phyloP scores from a whole-genome alignment of 2,113 vertebrate genomes.

The Siphamia tubifer region DNA sequence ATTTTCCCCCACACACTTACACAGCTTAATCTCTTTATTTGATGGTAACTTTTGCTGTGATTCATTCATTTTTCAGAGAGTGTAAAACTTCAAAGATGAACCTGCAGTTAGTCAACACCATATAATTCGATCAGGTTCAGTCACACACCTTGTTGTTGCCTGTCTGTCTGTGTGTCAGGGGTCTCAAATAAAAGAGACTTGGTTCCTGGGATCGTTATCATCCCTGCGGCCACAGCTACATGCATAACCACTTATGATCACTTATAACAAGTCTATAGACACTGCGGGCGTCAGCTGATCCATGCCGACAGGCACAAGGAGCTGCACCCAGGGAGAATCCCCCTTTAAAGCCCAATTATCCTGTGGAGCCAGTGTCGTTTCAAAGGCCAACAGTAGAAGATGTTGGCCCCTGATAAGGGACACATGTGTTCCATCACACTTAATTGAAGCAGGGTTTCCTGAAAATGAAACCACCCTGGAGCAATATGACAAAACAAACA shows the following conservation, averaged over 20 bases:
- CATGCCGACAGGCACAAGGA: constrained; percentile 47
- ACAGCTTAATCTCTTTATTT: no score
- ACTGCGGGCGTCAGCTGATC: constrained; percentile 66
- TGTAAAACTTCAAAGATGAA: constrained; percentile 46
- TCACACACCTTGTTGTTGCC: constrained; percentile 18
- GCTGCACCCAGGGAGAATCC: constrained; percentile 65
- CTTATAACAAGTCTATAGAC: constrained; percentile 54
- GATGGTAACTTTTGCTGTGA: no score
- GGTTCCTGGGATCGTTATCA: constrained; percentile 44
- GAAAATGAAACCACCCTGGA: constrained; percentile 65
- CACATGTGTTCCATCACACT: constrained; percentile 81
- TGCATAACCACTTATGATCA: constrained; percentile 65
- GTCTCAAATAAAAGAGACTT: constrained; percentile 30
- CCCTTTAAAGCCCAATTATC: constrained; percentile 75
- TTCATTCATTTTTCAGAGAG: neutral
- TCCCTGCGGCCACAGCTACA: constrained; percentile 52
- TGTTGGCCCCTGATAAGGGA: constrained; percentile 71
- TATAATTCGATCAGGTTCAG: constrained; percentile 52
- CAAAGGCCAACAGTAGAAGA: constrained; percentile 76
- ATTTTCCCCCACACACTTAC: no score
- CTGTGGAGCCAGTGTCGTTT: constrained; percentile 66
- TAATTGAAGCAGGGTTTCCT: constrained; percentile 79
- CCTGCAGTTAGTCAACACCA: constrained; percentile 3
- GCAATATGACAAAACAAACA: constrained; percentile 77
- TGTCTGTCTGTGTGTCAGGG: constrained; percentile 29